Evolutionary conservation across 2,888 invertebrate species (phyloP).

Genomic region (Ormyrus thymus): DNA sequence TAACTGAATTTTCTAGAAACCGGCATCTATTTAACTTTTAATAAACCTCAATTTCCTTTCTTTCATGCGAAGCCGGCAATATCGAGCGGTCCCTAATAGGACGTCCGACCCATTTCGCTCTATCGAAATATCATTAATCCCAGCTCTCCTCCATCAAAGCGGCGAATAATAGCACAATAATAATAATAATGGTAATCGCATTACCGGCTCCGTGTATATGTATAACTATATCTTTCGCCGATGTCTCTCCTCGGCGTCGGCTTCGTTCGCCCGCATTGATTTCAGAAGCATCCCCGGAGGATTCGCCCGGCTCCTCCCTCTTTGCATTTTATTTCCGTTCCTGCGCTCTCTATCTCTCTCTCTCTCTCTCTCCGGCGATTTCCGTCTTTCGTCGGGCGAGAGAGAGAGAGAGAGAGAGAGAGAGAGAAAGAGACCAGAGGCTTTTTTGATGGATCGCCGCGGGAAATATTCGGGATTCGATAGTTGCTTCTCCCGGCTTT

Average conservation of each 20-base stretch:
- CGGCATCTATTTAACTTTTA: no score
- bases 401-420: background rate
- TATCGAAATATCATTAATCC: constrained; percentile 5
- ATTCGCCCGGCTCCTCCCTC: background rate
- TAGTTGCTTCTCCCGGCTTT: constrained; percentile 46
- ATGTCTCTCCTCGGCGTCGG: background rate
- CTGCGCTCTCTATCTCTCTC: background rate
- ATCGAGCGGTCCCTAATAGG: no score
- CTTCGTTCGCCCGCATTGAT: constrained; percentile 37
- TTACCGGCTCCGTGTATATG: no score
- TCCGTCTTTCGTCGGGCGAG: background rate
- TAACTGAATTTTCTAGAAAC: no score
- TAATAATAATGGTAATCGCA: constrained; percentile 24
- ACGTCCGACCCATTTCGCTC: background rate
- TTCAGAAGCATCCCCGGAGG: constrained; percentile 37
- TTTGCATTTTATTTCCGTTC: constrained; percentile 56
- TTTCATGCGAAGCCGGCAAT: no score
- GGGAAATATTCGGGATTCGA: constrained; percentile 58
- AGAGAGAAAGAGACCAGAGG: constrained; percentile 3
- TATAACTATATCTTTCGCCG: no score
- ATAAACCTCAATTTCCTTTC: no score
- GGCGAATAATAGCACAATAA: constrained; percentile 7
- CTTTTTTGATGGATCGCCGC: constrained; percentile 52
- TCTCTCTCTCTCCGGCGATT: background rate
- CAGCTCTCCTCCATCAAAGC: background rate